Evolutionary conservation across 2,113 vertebrate genomes (phyloP).

Genomic region (Myxocyprinus asiaticus): DNA sequence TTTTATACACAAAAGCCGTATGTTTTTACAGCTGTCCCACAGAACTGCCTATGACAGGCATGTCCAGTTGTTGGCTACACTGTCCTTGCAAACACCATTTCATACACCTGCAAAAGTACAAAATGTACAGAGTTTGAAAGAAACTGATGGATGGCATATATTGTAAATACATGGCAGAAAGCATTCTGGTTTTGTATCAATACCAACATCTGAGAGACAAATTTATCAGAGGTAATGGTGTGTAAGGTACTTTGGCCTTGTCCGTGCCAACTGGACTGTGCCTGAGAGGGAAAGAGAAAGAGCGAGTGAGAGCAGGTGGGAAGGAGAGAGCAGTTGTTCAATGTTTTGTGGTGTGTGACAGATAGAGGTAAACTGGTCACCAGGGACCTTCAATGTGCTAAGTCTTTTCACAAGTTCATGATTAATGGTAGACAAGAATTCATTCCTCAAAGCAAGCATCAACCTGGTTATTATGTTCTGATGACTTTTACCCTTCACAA

Average conservation of each 20-base stretch:
- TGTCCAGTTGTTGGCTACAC: neutral
- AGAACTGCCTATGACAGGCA: neutral
- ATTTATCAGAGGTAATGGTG: slow-evolving; percentile 27
- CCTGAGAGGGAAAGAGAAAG: slow-evolving; percentile 49
- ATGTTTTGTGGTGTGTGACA: slow-evolving; percentile 38
- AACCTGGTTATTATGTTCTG: slow-evolving; percentile 44
- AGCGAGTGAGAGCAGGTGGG: slow-evolving; percentile 50
- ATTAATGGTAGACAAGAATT: slow-evolving; percentile 42
- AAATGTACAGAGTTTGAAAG: neutral
- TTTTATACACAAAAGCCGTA: slow-evolving; percentile 23
- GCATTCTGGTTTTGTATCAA: too few species aligned
- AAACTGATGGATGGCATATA: slow-evolving; percentile 13
- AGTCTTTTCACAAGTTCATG: slow-evolving; percentile 39
- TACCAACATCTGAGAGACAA: neutral
- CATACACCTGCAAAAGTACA: slow-evolving; percentile 15
- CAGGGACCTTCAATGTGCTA: slow-evolving; percentile 30
- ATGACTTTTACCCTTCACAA: slow-evolving; percentile 34
- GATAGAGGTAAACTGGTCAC: slow-evolving; percentile 41
- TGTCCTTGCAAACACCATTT: neutral
- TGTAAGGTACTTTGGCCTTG: slow-evolving; percentile 29
- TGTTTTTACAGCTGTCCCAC: slow-evolving; percentile 17
- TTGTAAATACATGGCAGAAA: too few species aligned
- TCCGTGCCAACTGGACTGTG: slow-evolving; percentile 14
- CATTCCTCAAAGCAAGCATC: slow-evolving; percentile 30
- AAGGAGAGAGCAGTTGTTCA: slow-evolving; percentile 34